Evolutionary conservation across 2,888 invertebrate species (phyloP), one percentile per base, ranked within the genome.

Genomic region (Aquatica leii): DNA sequence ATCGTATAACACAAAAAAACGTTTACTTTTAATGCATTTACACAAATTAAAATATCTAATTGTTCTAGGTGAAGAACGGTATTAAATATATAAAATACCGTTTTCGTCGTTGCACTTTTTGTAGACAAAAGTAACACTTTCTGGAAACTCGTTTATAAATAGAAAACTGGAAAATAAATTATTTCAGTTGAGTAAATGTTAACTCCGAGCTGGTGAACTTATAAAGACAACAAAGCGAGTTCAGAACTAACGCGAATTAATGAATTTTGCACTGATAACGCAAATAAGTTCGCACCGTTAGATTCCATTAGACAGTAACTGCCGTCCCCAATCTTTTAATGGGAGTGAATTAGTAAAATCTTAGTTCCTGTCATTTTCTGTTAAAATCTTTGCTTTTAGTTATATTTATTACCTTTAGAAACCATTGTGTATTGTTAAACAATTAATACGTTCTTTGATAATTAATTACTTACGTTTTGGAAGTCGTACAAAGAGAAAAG

Each of bases 151-250:
- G 24, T 24, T 24, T 24, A 24, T 24, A 24, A 6, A 24, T 24
- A 24, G 24, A 24, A 24, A 24, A 24, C 24, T 40, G 14, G 49
- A 49, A 68, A 56, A 68, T 68, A 66, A 68, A 66, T 68, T 68
- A 68, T 63, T 50, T 43, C 62, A 56, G 63, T 56, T 53, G 62
- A 68, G 66, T 59, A 59, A 65, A 67, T 58, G 65, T 67, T 66
- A 69, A 69, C 66, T 69, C 67, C 62, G 55, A 66, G 66, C 53
- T 57, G 65, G 68, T 59, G 66, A 61, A 69, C 68, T 69, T 64
- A 66, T 68, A 59, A 67, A 62, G 59, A 60, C 61, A 50, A 59
- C 56, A 52, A 60, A 24, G 53, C 57, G 58, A 58, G 31, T 52
- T 49, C 56, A 57, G 52, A 59, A 56, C 67, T 65, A 67, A 67